These are phyloP conservation scores for Orgyia antiqua DNA, from an alignment of 2,888 invertebrate genomes.

Conservation along the genomic window DNA sequence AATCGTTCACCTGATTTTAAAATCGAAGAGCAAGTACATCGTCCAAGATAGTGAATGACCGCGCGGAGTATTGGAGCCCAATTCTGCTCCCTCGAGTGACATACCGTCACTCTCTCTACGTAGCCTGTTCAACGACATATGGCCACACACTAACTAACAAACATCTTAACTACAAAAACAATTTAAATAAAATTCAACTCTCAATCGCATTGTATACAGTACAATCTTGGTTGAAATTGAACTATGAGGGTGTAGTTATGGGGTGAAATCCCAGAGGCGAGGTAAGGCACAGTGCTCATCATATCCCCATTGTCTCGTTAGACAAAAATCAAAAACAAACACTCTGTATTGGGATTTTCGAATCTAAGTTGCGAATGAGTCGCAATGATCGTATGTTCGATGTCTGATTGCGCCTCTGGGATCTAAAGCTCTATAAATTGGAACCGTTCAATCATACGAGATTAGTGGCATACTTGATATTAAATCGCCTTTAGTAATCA, in stretches of 20 bases:
- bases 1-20: slow-evolving; percentile 28
- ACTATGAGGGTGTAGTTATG: slow-evolving; percentile 51
- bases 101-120: slow-evolving; percentile 69
- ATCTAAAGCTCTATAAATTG: slow-evolving; percentile 36
- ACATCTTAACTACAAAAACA: slow-evolving; percentile 36
- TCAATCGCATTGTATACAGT: slow-evolving; percentile 41
- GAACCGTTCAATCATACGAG: not conserved
- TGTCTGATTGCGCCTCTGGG: slow-evolving; percentile 49
- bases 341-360: slow-evolving; percentile 66
- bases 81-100: slow-evolving; percentile 68
- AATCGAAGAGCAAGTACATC: slow-evolving; percentile 45
- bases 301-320: slow-evolving; percentile 79
- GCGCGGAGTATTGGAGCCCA: slow-evolving; percentile 58
- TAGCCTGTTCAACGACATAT: slow-evolving; percentile 75
- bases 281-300: slow-evolving; percentile 71
- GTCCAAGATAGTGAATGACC: slow-evolving; percentile 53
- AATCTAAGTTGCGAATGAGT: slow-evolving; percentile 65
- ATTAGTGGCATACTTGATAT: slow-evolving; percentile 9
- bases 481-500: too few species aligned
- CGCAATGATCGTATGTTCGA: slow-evolving; percentile 54
- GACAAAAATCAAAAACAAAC: slow-evolving; percentile 79
- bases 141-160: slow-evolving; percentile 42
- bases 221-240: slow-evolving; percentile 31
- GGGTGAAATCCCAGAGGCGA: slow-evolving; percentile 74
- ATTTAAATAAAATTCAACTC: slow-evolving; percentile 37